Conservation (phyloP, 2,888 invertebrate species). For the Drosophila affinis region DNA sequence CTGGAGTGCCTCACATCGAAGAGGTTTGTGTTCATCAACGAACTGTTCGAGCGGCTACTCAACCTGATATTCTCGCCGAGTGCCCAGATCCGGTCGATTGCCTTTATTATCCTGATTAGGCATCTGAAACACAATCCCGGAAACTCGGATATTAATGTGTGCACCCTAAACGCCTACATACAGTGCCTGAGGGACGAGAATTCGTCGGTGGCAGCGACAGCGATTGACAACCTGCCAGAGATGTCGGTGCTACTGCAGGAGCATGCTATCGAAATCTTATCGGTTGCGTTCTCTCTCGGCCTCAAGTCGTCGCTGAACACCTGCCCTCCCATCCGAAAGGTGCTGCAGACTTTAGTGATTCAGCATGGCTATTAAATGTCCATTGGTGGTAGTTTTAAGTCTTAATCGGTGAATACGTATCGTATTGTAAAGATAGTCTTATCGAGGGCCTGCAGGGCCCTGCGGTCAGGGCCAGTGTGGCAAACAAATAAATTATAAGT, state of each 20-base stretch:
- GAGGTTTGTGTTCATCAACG: constrained; percentile 87
- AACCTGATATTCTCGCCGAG: constrained; percentile 87
- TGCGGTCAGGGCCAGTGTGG: not conserved
- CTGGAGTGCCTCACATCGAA: constrained; percentile 89
- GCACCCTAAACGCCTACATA: constrained; percentile 90
- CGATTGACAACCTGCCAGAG: constrained; percentile 92
- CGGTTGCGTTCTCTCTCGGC: constrained; percentile 92
- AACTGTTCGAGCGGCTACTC: constrained; percentile 87
- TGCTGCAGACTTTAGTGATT: constrained; percentile 91
- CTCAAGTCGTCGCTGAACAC: constrained; percentile 91
- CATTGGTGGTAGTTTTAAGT: constrained; percentile 1
- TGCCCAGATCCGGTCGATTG: constrained; percentile 87
- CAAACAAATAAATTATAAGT: constrained; percentile 12
- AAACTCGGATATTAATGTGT: constrained; percentile 84
- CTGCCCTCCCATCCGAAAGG: constrained; percentile 90
- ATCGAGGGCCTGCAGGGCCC: not conserved
- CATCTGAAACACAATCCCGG: constrained; percentile 89
- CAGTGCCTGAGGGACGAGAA: constrained; percentile 92
- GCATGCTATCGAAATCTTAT: constrained; percentile 90
- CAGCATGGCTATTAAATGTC: constrained; percentile 89
- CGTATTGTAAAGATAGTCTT: constrained; percentile 9
- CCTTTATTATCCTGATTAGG: constrained; percentile 89
- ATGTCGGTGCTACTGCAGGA: constrained; percentile 93
- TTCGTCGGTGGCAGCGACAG: constrained; percentile 90
- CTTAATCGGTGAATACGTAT: not conserved